These are phyloP conservation scores for Chrysolina haemoptera DNA, from an alignment of 2,888 invertebrate genomes.

Conservation along the genomic window DNA sequence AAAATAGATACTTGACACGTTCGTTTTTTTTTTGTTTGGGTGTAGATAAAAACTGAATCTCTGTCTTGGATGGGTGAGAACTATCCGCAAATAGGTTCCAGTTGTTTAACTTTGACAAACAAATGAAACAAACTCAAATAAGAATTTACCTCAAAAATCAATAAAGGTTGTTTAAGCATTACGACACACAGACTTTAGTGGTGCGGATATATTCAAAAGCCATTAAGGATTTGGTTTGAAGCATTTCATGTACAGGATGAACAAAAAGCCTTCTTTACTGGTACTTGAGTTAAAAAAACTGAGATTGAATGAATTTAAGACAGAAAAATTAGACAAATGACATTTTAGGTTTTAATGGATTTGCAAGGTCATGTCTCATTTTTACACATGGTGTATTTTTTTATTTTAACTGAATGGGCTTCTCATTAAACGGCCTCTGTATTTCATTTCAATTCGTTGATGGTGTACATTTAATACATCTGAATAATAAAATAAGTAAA, in stretches of 20 bases:
- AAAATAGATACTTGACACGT: slow-evolving; percentile 37
- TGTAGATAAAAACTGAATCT: slow-evolving; percentile 51
- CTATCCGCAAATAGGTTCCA: slow-evolving; percentile 59
- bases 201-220: slow-evolving; percentile 20
- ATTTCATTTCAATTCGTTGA: too few species aligned
- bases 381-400: too few species aligned
- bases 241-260: not conserved
- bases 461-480: too few species aligned
- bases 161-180: slow-evolving; percentile 53
- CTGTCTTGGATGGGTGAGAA: slow-evolving; percentile 56
- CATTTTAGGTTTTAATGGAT: too few species aligned
- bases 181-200: slow-evolving; percentile 34
- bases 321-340: too few species aligned
- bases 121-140: slow-evolving; percentile 54
- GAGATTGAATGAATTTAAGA: too few species aligned
- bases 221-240: slow-evolving; percentile 16
- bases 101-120: slow-evolving; percentile 56
- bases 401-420: too few species aligned
- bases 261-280: not conserved
- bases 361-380: too few species aligned
- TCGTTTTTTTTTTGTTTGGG: slow-evolving; percentile 44
- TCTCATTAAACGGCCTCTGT: too few species aligned
- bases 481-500: too few species aligned
- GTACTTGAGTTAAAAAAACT: too few species aligned
- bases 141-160: slow-evolving; percentile 56